Conservation (phyloP, 2,113 vertebrate genomes). For the Thunnus thynnus region DNA sequence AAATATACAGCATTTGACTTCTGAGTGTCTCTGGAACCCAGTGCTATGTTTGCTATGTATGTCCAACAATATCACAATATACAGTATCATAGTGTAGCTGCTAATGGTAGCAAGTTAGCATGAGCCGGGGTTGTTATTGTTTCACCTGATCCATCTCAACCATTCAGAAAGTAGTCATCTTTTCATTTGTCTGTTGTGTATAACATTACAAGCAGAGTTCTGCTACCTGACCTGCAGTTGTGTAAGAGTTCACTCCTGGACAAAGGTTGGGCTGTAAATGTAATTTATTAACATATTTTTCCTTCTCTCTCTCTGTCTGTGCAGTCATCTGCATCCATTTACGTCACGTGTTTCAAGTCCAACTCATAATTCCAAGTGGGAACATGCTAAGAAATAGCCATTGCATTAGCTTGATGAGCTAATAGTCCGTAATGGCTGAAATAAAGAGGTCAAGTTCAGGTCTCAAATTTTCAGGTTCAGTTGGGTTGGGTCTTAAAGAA, state of each 20-base stretch:
- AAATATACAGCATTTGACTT: conserved; percentile 18
- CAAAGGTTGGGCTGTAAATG: too few relatives aligned
- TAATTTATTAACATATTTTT: not conserved
- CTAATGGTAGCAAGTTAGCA: not conserved
- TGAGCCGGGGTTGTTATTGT: not conserved
- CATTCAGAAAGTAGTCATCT: not conserved
- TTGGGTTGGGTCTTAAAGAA: too few relatives aligned
- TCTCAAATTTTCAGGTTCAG: too few relatives aligned
- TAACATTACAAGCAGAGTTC: too few relatives aligned
- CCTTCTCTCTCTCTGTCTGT: not conserved
- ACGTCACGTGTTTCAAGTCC: not conserved
- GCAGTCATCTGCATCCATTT: too few relatives aligned
- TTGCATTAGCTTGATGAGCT: too few relatives aligned
- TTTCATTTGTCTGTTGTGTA: too few relatives aligned
- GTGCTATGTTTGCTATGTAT: conserved; percentile 21
- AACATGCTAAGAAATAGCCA: too few relatives aligned
- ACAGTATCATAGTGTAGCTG: not conserved
- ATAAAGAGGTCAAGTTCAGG: too few relatives aligned
- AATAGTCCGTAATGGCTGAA: too few relatives aligned
- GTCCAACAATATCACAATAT: not conserved
- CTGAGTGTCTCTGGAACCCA: conserved; percentile 15
- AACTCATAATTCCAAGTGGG: too few relatives aligned
- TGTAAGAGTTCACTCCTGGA: too few relatives aligned
- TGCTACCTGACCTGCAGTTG: not conserved
- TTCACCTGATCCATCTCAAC: not conserved